Evolutionary conservation across 2,797 vertebrate species (phyloP), one percentile per base, ranked within the genome.

Genomic region (Oreortyx pictus): DNA sequence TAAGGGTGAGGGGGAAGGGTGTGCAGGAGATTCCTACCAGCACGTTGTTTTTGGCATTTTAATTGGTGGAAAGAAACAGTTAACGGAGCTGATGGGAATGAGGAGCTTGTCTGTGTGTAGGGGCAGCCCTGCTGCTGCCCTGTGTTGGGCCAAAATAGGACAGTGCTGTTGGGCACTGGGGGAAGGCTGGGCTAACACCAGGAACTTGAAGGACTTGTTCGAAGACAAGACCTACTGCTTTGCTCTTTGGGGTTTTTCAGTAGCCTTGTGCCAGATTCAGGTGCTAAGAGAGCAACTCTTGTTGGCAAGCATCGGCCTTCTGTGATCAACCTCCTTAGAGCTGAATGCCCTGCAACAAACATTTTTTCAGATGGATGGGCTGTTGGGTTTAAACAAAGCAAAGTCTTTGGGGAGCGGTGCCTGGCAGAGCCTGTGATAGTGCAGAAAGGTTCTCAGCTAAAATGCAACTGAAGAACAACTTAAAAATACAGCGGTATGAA

Each of bases 381-480:
- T 75, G 71, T 86, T 90, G 61, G 33, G 37, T 89, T 94, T 75
- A 88, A 92, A 90, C 78, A 86, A 95, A 91, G 75, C 54, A 37
- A 46, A 17, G 24, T 60, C 90, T 89, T 65, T 41, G n/a, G 85
- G 37, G 77, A 29, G 52, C 39, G 61, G n/a, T 82, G 76, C 70
- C 82, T 75, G 50, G 49, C 73, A 76, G 62, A 92, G 66, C 59
- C 59, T 54, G 86, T 0, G 41, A 82, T 82, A 64, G 64, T 11
- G 8, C 1, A n/a, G 75, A 78, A 89, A 82, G 47, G 33, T 79
- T 93, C 71, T 74, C 56, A 27, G 59, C 90, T 91, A 87, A 92
- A 86, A 82, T 64, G 37, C 14, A 68, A 27, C 47, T 73, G 39
- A 79, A 92, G 64, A 75, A 88, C 74, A 54, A 70, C 64, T 47